Evolutionary conservation across 2,888 invertebrate species (phyloP).

Genomic region (Dryococelus australis): DNA sequence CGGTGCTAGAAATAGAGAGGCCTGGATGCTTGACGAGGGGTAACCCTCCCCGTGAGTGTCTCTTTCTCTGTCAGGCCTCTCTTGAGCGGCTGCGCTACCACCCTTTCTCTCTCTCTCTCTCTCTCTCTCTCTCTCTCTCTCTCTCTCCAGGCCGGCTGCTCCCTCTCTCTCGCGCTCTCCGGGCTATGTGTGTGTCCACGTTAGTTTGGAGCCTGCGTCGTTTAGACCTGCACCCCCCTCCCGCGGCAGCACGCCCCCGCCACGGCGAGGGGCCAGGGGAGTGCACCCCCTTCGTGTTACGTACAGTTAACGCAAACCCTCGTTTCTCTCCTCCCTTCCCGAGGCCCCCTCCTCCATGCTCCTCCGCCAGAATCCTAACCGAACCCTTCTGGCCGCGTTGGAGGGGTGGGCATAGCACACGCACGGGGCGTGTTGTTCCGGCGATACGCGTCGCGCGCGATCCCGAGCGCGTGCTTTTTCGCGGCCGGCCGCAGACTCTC

Average conservation of each 20-base stretch:
- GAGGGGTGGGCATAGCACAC: too few relatives aligned
- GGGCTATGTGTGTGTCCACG: constrained; percentile 43
- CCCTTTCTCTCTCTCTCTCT: constrained; percentile 12
- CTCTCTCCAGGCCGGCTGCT: constrained; percentile 23
- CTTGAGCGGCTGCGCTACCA: not conserved
- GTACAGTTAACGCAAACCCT: constrained; percentile 44
- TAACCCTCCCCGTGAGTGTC: not conserved
- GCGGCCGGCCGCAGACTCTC: too few relatives aligned
- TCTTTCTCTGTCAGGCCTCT: constrained; percentile 20
- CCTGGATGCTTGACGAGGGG: not conserved
- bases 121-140: constrained; percentile 30
- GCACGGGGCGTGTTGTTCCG: not conserved
- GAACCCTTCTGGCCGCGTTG: not conserved
- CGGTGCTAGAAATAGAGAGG: constrained; percentile 13
- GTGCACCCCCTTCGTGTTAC: constrained; percentile 38
- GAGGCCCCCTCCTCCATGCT: not conserved
- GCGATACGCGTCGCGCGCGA: constrained; percentile 1
- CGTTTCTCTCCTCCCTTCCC: constrained; percentile 21
- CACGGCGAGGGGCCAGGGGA: constrained; percentile 41
- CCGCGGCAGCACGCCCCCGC: constrained; percentile 47
- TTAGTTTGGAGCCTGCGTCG: constrained; percentile 45
- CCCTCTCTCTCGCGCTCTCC: not conserved
- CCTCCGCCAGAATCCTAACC: not conserved
- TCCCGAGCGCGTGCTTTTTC: too few relatives aligned
- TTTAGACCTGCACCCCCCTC: constrained; percentile 42